Base-by-base conservation (phyloP, 2,797 vertebrate species). In the Microchirus variegatus region DNA sequence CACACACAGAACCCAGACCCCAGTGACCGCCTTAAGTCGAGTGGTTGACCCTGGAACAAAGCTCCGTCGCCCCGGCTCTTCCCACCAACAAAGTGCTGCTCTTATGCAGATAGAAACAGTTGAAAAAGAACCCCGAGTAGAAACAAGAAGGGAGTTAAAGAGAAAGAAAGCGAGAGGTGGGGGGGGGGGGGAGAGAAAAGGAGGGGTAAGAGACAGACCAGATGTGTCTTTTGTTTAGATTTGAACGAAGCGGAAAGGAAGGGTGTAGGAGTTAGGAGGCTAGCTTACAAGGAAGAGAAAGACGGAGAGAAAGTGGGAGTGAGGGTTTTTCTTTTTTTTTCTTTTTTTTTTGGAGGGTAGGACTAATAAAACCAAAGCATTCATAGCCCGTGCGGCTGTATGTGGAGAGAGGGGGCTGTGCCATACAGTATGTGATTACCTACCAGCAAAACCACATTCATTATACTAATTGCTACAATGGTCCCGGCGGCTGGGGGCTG, bases 221-320 rank as follows among this genome's bases (percentile, higher is more conserved):
- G 92, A 93, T 93, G 91, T 93, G 91, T 88, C 90, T 91, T 94
- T 93, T 94, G 92, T 93, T 93, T 94, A 88, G 90, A 92, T 91
- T 93, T 90, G 90, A 91, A 89, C 87, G 35, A 87, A 90, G 90
- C 87, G 87, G 91, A 93, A 92, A 89, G 90, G 86, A 93, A 91
- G 92, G 87, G 85, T 90, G 90, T 87, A 88, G 87, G 83, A 90
- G 88, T 86, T 69, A 84, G 89, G 83, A 86, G 85, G 85, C 77
- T 44, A 80, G 78, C 66, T 62, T 18, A 71, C 68, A 46, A 80
- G 69, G 50, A 76, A 59, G 73, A 86, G 81, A 83, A 73, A 84
- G 70, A 81, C 67, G 66, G 83, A 78, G 80, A 66, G 81, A 81
- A 65, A 79, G 80, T 76, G 79, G 80, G 80, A 82, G 81, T 77